These are phyloP conservation scores for Pangasius mekongensis DNA, from an alignment of 2,797 vertebrate genomes.

Conservation along the genomic window DNA sequence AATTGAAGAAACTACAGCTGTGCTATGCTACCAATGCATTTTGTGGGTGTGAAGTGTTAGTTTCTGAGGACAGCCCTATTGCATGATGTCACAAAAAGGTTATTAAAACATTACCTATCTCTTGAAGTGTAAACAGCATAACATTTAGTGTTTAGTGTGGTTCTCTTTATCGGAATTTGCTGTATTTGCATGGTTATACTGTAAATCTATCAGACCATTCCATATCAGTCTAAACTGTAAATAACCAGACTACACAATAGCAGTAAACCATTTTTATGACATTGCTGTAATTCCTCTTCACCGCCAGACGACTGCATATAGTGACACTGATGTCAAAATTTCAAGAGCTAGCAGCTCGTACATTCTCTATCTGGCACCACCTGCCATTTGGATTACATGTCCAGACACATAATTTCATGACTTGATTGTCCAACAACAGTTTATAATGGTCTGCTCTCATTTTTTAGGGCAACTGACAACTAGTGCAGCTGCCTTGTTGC, in stretches of 20 bases:
- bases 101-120: not conserved
- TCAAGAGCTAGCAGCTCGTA: constrained; percentile 33
- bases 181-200: not conserved
- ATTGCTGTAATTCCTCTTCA: constrained; percentile 22
- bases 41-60: not conserved
- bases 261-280: constrained; percentile 25
- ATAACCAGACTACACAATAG: constrained; percentile 2
- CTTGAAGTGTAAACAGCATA: not conserved
- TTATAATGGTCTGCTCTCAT: constrained; percentile 11
- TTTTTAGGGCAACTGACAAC: not conserved
- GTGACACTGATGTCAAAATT: constrained; percentile 46
- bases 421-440: constrained; percentile 13
- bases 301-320: constrained; percentile 38
- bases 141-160: not conserved
- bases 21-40: not conserved
- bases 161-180: not conserved
- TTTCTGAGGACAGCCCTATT: not conserved
- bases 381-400: constrained; percentile 34
- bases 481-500: not conserved
- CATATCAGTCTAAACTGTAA: not conserved
- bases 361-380: constrained; percentile 12
- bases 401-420: constrained; percentile 36
- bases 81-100: not conserved
- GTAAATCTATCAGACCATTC: not conserved
- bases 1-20: not conserved